Base-by-base conservation (phyloP, 2,888 invertebrate genomes). In the Volucella inanis region DNA sequence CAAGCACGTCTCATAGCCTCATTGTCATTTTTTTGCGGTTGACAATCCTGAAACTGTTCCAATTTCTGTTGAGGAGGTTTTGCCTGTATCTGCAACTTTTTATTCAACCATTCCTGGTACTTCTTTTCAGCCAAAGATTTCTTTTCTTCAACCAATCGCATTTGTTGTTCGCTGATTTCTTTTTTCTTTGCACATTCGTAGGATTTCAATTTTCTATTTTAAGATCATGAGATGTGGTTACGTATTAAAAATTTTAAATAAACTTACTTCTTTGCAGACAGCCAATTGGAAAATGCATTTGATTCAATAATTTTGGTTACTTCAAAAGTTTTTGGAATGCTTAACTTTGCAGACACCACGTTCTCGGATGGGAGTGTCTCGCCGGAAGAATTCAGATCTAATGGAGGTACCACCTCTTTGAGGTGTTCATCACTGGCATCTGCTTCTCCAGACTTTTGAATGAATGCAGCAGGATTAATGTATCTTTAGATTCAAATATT, bases 281-380 rank as follows among this genome's bases (percentile, higher is more conserved):
- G 87, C 92, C 92, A 92, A 8, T 88, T 90, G 4, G 89, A 88
- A 62, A 89, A 92, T 3, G 92, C 92, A 31, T 90, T 88, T 0
- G 90, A 89, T 47, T 89, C 88, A 0, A 88, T 88, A 50, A 88
- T 88, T 77, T 88, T 89, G 3, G 84, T 87, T 0, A 87, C 87
- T 71, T 89, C 89, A 59, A 87, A 88, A 31, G 88, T 87, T 38
- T 88, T 89, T 88, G 88, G 82, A 87, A 89, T 41, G 87, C 88
- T 77, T 88, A 87, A 85, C 83, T 74, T 76, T 82, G 82, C 61
- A 84, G 74, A 12, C 71, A 86, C 12, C 38, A 8, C 49, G 79
- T 49, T 67, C 87, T 88, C 11, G 70, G 47, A 12, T 14, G 70
- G 1, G 61, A 76, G 1, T 59, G 15, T 43, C 47, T 89, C 89